Evolutionary conservation across 2,888 invertebrate genomes (phyloP).

Genomic region (Ophion obscuratus): DNA sequence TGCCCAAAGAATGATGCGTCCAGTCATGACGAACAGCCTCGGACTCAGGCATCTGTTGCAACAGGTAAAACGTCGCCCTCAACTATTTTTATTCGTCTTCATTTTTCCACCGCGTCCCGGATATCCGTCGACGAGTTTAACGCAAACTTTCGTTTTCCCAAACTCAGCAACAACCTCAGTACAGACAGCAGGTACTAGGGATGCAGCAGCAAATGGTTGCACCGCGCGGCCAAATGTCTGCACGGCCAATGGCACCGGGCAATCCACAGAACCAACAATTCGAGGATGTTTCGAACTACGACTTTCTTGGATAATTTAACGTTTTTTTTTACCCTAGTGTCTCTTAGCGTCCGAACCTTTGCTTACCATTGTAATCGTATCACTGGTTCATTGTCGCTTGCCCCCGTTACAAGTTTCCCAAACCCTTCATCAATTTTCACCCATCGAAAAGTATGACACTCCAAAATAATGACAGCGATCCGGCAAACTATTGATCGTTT

Average conservation of each 20-base stretch:
- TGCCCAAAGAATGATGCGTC: constrained; percentile 90
- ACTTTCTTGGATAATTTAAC: constrained; percentile 82
- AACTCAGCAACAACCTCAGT: constrained; percentile 88
- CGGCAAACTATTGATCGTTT: neutral
- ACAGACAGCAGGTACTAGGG: constrained; percentile 87
- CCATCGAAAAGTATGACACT: neutral
- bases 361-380: neutral
- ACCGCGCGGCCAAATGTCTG: constrained; percentile 84
- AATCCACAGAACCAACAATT: constrained; percentile 84
- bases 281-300: constrained; percentile 85
- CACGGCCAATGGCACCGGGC: constrained; percentile 82
- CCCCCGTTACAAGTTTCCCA: neutral
- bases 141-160: constrained; percentile 3
- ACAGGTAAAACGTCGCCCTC: constrained; percentile 85
- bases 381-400: neutral
- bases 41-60: constrained; percentile 92
- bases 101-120: neutral
- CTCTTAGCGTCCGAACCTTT: neutral
- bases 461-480: neutral
- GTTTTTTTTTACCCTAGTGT: neutral
- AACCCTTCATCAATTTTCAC: neutral
- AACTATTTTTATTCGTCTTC: neutral
- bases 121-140: neutral
- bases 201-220: constrained; percentile 86
- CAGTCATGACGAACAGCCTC: constrained; percentile 91